Evolutionary conservation across 2,888 invertebrate species (phyloP), one percentile per base, ranked within the genome.

Genomic region (Ectobius pallidus): DNA sequence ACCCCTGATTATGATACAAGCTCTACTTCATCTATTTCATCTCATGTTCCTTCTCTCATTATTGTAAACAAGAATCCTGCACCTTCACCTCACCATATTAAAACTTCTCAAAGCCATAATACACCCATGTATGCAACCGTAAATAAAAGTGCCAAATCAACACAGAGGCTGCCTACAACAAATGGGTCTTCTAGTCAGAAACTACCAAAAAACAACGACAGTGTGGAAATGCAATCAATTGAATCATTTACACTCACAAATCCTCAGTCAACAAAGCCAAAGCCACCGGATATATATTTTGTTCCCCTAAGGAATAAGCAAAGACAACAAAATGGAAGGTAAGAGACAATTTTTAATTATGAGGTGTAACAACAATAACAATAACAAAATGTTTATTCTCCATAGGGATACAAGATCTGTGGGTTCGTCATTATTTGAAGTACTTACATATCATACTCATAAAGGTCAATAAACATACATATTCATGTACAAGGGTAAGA

Each of bases 241-340:
- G 92, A 92, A 81, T 92, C 92, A 4, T 92, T 90, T 82, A 90
- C 89, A 79, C 81, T 92, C 77, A 90, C 89, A 76, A 89, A 90
- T 79, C 89, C 90, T 27, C 84, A 86, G 3, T 87, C 86, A 73
- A 83, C 86, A 27, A 85, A 84, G 72, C 90, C 90, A 52, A 89
- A 88, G 79, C 92, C 91, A 9, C 92, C 92, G 18, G 85, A 88
- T 30, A 89, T 88, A 68, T 92, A 92, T 80, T 92, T 92, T 80
- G 85, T 87, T 0, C 80, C 81, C 52, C 20, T 18, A 34, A 63
- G 34, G n/a, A 39, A 39, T 18, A 69, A 55, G 55, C 67, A 52
- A 20, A 63, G 20, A 4, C 2, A n/a, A 20, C 22, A 34, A 9
- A 39, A 42, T 22, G 14, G 20, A 39, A 63, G 63, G 34, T 63